Percentiles rank a stretch among this genome's conserved stretches.
Evolutionary conservation across 2,113 vertebrate genomes (phyloP).

Genomic region (Scortum barcoo): DNA sequence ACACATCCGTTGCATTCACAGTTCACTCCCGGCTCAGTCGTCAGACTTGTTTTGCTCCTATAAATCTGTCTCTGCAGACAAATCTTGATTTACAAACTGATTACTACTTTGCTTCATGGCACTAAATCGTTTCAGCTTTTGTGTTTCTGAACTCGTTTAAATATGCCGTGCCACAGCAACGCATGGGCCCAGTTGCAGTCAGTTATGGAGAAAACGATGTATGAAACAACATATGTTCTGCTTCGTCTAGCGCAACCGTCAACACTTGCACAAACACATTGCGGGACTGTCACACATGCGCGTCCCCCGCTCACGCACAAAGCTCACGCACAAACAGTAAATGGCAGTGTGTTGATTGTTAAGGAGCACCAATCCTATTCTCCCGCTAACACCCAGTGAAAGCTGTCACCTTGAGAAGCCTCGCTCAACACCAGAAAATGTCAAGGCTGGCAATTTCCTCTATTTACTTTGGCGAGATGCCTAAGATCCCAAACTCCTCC

Average conservation of each 20-base stretch:
- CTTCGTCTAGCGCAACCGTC: background rate
- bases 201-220: slow-evolving; percentile 8
- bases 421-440: slow-evolving; percentile 58
- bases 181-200: too few species aligned
- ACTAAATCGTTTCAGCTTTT: background rate
- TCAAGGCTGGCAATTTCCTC: slow-evolving; percentile 64
- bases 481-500: slow-evolving; percentile 55
- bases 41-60: background rate
- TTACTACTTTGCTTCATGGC: background rate
- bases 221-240: background rate
- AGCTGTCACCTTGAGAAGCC: slow-evolving; percentile 71
- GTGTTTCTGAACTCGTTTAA: background rate
- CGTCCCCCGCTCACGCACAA: background rate
- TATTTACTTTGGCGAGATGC: slow-evolving; percentile 69
- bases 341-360: slow-evolving; percentile 60
- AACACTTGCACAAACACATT: slow-evolving; percentile 7
- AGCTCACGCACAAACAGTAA: slow-evolving; percentile 1
- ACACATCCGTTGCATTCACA: background rate
- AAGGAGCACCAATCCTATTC: slow-evolving; percentile 38
- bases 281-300: slow-evolving; percentile 10
- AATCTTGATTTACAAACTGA: slow-evolving; percentile 1
- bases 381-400: slow-evolving; percentile 54
- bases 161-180: too few species aligned
- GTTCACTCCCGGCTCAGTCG: background rate
- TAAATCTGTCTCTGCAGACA: background rate